Percentiles rank a stretch among this genome's conserved stretches.
phyloP scores from a whole-genome alignment of 2,113 vertebrate species.

The Platysteira castanea region DNA sequence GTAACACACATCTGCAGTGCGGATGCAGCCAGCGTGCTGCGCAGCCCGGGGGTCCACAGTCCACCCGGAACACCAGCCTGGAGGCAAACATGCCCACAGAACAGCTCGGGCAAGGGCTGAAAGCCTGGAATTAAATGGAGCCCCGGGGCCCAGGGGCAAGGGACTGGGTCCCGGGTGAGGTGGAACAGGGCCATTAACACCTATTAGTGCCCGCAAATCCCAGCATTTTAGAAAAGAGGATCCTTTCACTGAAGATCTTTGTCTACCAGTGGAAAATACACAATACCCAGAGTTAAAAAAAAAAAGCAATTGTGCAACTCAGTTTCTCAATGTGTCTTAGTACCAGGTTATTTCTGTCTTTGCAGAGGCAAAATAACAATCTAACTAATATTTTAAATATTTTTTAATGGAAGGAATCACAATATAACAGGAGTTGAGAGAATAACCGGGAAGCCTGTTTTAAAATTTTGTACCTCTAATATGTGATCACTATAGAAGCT shows the following conservation, averaged over 20 bases:
- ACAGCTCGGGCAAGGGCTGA: not conserved
- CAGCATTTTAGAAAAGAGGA: not conserved
- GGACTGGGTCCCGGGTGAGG: not conserved
- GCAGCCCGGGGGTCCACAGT: too few relatives aligned
- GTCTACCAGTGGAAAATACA: not conserved
- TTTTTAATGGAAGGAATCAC: not conserved
- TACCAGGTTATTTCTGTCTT: not conserved
- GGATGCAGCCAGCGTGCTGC: not conserved
- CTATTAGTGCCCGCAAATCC: not conserved
- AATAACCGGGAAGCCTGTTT: not conserved
- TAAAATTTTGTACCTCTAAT: not conserved
- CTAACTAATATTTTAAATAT: not conserved
- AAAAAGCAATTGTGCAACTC: not conserved
- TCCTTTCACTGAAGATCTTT: not conserved
- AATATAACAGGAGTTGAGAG: not conserved
- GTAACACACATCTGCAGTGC: rapidly evolving
- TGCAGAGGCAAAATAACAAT: not conserved
- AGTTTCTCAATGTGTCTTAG: not conserved
- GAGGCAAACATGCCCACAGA: not conserved
- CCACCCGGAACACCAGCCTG: not conserved
- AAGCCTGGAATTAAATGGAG: not conserved
- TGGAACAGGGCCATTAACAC: not conserved
- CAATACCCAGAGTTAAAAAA: not conserved
- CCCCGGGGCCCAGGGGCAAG: not conserved
- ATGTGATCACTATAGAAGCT: not conserved